phyloP scores from a whole-genome alignment of 2,797 vertebrate species.

The Gymnopithys bicolor region DNA sequence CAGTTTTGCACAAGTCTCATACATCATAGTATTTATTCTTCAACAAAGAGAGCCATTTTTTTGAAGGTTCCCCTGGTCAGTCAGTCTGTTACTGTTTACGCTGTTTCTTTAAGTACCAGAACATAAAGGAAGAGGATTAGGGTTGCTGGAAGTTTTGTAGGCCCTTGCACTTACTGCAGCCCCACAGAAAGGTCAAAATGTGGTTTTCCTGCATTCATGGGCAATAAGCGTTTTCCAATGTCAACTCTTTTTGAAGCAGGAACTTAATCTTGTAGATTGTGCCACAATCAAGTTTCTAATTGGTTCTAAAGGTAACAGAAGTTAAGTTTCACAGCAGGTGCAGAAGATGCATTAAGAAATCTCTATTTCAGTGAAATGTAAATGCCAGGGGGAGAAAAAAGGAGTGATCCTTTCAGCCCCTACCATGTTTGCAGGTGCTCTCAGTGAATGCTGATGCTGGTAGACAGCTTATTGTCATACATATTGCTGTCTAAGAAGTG shows the following conservation, averaged over 20 bases:
- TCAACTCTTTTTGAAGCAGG: neutral
- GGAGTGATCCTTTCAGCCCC: neutral
- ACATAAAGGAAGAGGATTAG: neutral
- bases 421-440: neutral
- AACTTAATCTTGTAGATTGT: neutral
- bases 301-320: conserved; percentile 3
- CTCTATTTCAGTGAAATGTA: conserved; percentile 9
- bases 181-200: neutral
- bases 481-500: neutral
- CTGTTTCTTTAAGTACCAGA: neutral
- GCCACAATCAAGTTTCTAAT: neutral
- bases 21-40: neutral
- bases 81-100: neutral
- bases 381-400: neutral
- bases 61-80: neutral
- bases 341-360: neutral
- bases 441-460: neutral
- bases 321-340: conserved; percentile 4
- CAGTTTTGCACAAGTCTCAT: neutral
- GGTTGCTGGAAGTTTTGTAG: neutral
- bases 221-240: neutral
- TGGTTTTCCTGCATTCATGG: neutral
- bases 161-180: neutral
- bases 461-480: neutral
- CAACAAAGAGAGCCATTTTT: neutral